Percentiles rank a stretch among this genome's conserved stretches.
Evolutionary conservation across 2,113 vertebrate genomes (phyloP).

Genomic region (Toxostoma redivivum): DNA sequence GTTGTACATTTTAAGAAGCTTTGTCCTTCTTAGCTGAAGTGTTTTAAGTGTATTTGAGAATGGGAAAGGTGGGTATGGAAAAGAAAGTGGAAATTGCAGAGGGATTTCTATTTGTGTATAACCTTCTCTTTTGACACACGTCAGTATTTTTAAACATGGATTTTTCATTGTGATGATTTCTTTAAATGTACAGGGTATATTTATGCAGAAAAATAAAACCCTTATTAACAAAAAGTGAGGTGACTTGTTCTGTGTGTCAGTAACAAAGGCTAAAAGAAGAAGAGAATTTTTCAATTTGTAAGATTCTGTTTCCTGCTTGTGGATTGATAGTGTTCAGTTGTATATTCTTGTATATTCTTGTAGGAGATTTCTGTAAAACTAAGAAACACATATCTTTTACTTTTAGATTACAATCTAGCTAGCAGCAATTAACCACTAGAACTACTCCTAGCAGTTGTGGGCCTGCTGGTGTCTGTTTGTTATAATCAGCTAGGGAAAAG

Average conservation of each 20-base stretch:
- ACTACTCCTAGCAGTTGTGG: neutral
- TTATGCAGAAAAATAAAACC: neutral
- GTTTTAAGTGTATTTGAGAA: neutral
- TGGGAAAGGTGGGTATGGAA: rapidly evolving
- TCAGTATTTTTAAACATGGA: neutral
- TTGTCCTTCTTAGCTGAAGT: neutral
- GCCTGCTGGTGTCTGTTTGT: neutral
- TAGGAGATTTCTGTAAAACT: neutral
- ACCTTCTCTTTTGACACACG: neutral
- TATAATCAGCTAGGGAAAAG: neutral
- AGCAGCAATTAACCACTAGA: neutral
- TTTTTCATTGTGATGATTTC: neutral
- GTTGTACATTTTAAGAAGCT: neutral
- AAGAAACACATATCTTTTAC: neutral
- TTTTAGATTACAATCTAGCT: neutral
- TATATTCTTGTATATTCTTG: neutral
- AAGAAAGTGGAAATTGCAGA: neutral
- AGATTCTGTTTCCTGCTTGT: neutral
- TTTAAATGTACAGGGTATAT: neutral
- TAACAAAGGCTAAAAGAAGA: neutral
- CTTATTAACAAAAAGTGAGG: neutral
- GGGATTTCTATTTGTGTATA: neutral
- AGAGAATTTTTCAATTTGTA: rapidly evolving
- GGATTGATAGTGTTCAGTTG: neutral
- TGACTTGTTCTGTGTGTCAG: neutral